Conservation (phyloP, 2,113 vertebrate genomes). For the Alaudala cheleensis region DNA sequence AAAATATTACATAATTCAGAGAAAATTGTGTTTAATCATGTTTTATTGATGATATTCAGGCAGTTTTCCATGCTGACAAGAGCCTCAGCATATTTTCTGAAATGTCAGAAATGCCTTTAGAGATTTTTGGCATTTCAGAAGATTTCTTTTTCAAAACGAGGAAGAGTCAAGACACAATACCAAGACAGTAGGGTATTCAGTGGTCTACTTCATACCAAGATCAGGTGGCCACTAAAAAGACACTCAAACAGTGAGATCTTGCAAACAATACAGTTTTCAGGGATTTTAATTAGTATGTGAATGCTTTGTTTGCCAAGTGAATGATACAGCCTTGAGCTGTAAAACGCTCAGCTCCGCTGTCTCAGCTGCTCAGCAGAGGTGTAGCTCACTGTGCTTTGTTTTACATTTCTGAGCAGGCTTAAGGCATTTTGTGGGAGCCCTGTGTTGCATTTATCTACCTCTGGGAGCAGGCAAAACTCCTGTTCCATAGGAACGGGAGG, state of each 20-base stretch:
- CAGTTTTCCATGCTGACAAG: neutral
- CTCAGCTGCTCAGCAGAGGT: neutral
- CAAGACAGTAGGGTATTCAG: neutral
- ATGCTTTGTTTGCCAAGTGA: neutral
- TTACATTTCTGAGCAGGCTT: neutral
- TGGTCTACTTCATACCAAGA: neutral
- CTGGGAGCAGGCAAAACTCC: neutral
- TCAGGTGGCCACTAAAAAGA: neutral
- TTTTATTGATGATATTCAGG: neutral
- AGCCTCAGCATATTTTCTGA: neutral
- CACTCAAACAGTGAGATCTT: neutral
- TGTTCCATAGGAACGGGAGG: neutral
- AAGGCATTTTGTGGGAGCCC: neutral
- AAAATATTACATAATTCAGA: neutral
- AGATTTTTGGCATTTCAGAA: conserved; percentile 17
- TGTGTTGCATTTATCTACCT: fast-evolving
- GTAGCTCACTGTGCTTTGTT: neutral
- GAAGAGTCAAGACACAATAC: neutral
- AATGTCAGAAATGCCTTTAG: conserved; percentile 21
- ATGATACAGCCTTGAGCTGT: neutral
- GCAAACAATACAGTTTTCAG: neutral
- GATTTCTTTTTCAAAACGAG: neutral
- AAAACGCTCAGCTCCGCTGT: neutral
- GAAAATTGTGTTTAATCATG: neutral
- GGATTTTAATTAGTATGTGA: neutral